Base-by-base conservation (phyloP, 2,113 vertebrate genomes). In the Daboia siamensis region DNA sequence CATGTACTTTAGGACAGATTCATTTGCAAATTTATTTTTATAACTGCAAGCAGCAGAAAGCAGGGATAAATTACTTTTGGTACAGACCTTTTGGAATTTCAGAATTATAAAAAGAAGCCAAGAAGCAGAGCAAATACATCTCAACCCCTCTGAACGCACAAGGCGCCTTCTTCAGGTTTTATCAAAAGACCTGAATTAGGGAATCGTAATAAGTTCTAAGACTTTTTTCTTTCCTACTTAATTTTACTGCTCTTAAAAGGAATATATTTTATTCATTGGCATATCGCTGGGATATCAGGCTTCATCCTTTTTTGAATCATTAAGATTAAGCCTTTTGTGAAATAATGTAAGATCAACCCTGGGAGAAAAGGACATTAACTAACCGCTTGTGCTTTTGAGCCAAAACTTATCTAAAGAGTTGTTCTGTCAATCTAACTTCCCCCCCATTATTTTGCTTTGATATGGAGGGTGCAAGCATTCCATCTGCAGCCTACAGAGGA, bases 321-420 rank as follows among this genome's bases (percentile, higher is more conserved):
- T 86, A 93, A 91, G 94, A 93, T 74, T 46, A 94, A 91, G 95
- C 93, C 0, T 93, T 92, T 91, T 93, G 89, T 95, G 94, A 96
- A 93, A 23, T 52, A 93, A 91, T 88, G 52, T 69, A 93, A 96
- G 46, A 94, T 93, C 17, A 89, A 93, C 51, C 94, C 86, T 61
- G 5, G 90, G 74, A 94, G 57, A 46, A 96, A 93, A 90, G 86
- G 2, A 5, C 52, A 55, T 93, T 94, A 94, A 95, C 88, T 15
- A 94, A 95, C 88, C 20, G 11, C 89, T 91, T 89, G 29, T 74
- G 48, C 21, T 95, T 94, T 93, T 15, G 48, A 93, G 55, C n/a
- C 48, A 91, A 69, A 55, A 61, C 2, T 88, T 54, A 20, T 56
- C 44, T 92, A 74, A 94, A 56, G 7, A 94, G 44, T 57, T 85